Conservation (phyloP, 2,888 invertebrate genomes). For the Rhingia campestris region DNA sequence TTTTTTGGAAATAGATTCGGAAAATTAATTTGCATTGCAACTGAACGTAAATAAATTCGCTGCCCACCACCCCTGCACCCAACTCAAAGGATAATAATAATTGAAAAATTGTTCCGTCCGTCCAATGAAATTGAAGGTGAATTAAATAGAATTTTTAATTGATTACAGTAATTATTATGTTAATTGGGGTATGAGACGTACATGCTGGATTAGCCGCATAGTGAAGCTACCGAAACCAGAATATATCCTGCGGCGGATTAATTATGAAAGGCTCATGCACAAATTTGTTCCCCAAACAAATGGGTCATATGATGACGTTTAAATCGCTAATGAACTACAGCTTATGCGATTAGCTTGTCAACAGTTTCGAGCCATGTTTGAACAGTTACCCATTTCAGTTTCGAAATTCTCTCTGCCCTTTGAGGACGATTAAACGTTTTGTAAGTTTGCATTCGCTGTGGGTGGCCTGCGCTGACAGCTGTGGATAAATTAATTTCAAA, state of each 20-base stretch:
- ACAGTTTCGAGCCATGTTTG: constrained; percentile 45
- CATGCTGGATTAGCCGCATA: constrained; percentile 35
- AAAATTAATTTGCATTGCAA: too few relatives aligned
- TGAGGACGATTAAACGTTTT: constrained; percentile 39
- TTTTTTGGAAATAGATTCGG: too few relatives aligned
- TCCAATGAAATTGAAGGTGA: constrained; percentile 54
- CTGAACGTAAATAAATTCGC: neutral
- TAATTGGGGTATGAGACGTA: constrained; percentile 41
- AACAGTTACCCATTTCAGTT: neutral
- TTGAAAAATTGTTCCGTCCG: constrained; percentile 30
- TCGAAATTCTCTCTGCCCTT: neutral
- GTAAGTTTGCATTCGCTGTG: constrained; percentile 5
- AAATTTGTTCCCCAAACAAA: constrained; percentile 58
- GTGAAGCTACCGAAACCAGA: constrained; percentile 8
- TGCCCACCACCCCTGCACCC: neutral
- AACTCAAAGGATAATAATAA: constrained; percentile 36
- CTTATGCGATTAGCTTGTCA: constrained; percentile 68
- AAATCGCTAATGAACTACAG: constrained; percentile 65
- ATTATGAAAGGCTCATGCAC: constrained; percentile 52
- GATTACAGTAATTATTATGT: constrained; percentile 69
- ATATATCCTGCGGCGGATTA: constrained; percentile 32
- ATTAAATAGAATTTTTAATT: constrained; percentile 73
- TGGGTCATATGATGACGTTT: constrained; percentile 49
- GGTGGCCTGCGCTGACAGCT: neutral
- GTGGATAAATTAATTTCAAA: constrained; percentile 52